phyloP scores from a whole-genome alignment of 2,113 vertebrate species.

The Chroicocephalus ridibundus region DNA sequence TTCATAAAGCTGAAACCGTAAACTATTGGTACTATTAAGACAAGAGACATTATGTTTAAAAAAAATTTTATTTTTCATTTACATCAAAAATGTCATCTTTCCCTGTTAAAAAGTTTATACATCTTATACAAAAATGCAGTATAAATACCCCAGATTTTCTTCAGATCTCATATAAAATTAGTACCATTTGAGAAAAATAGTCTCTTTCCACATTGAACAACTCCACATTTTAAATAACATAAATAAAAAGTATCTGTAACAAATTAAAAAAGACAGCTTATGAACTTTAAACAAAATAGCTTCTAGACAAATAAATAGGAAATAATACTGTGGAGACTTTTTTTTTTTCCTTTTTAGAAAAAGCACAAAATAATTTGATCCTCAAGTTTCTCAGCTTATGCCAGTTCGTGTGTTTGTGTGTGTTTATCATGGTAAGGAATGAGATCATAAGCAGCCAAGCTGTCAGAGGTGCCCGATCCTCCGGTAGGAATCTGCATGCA shows the following conservation, averaged over 20 bases:
- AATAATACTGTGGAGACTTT: slow-evolving; percentile 36
- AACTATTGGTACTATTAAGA: slow-evolving; percentile 14
- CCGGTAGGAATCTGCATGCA: slow-evolving; percentile 90
- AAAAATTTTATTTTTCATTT: slow-evolving; percentile 77
- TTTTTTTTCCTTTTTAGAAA: not conserved
- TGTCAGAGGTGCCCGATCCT: slow-evolving; percentile 91
- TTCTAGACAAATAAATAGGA: slow-evolving; percentile 69
- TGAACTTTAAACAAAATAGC: slow-evolving; percentile 51
- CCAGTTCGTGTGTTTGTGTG: slow-evolving; percentile 55
- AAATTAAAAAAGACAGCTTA: not conserved
- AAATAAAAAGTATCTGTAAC: slow-evolving; percentile 70
- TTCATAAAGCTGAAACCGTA: not conserved
- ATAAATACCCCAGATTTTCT: slow-evolving; percentile 76
- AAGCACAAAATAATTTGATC: slow-evolving; percentile 21
- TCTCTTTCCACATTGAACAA: slow-evolving; percentile 56
- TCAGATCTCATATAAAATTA: slow-evolving; percentile 77
- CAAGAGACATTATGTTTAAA: slow-evolving; percentile 69
- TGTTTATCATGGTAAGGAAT: slow-evolving; percentile 65
- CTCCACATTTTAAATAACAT: slow-evolving; percentile 68
- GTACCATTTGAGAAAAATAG: slow-evolving; percentile 74
- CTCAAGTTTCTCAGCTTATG: slow-evolving; percentile 67
- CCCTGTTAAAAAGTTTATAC: slow-evolving; percentile 76
- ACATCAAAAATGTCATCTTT: slow-evolving; percentile 61
- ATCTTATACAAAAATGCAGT: slow-evolving; percentile 75
- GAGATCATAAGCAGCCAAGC: slow-evolving; percentile 71